These are phyloP conservation scores for Eristalinus sepulchralis DNA, from an alignment of 2,888 invertebrate species.

Conservation along the genomic window DNA sequence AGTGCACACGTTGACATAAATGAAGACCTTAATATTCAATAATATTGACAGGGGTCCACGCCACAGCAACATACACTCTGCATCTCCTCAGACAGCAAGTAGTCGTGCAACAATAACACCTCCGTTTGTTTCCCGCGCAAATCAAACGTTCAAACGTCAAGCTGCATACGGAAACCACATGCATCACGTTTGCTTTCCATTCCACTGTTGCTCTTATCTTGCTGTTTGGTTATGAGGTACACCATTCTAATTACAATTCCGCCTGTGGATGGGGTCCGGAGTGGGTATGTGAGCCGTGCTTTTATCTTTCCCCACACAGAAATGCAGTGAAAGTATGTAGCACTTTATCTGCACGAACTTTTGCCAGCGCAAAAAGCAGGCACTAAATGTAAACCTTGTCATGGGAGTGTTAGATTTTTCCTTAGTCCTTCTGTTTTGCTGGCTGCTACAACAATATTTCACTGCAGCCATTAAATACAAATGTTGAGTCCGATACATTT, in stretches of 20 bases:
- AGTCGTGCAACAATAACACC: neutral
- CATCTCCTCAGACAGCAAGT: neutral
- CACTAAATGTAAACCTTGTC: slow-evolving; percentile 48
- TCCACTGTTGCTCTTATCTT: slow-evolving; percentile 66
- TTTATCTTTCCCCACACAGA: slow-evolving; percentile 40
- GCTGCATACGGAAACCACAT: slow-evolving; percentile 25
- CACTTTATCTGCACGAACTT: slow-evolving; percentile 27
- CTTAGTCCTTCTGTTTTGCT: neutral
- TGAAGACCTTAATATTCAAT: neutral
- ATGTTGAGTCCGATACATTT: slow-evolving; percentile 54
- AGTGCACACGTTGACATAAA: neutral
- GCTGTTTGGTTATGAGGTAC: slow-evolving; percentile 67
- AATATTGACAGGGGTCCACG: neutral
- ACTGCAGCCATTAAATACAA: slow-evolving; percentile 53
- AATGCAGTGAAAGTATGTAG: slow-evolving; percentile 39
- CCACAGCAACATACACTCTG: neutral
- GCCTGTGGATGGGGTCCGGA: neutral
- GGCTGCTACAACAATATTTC: slow-evolving; percentile 50
- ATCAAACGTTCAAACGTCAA: slow-evolving; percentile 64
- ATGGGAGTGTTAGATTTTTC: slow-evolving; percentile 6
- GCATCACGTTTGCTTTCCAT: slow-evolving; percentile 62
- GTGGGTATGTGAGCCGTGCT: slow-evolving; percentile 2
- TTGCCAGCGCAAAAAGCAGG: slow-evolving; percentile 49
- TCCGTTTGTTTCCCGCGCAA: slow-evolving; percentile 32
- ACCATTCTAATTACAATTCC: slow-evolving; percentile 62